Conservation (phyloP, 1,140 invertebrate species). For the Physella acuta region DNA sequence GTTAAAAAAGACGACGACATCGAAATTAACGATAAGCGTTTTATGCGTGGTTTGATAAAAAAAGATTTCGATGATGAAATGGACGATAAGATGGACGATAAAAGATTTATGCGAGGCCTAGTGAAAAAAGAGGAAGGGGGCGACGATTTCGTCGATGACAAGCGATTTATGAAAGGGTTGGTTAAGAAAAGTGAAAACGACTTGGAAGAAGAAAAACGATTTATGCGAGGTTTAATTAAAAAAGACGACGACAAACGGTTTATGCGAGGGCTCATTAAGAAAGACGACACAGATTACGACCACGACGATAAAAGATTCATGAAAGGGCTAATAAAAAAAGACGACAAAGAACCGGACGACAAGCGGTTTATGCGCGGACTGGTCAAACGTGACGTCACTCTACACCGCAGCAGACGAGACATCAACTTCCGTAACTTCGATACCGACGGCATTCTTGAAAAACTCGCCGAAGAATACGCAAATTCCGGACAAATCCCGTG, state of each 20-base stretch:
- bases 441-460: background rate
- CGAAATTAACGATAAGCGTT: background rate
- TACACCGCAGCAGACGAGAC: background rate
- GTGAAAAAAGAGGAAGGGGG: background rate
- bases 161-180: background rate
- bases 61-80: background rate
- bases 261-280: background rate
- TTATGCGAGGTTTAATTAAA: background rate
- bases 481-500: too few relatives aligned
- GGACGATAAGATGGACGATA: background rate
- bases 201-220: background rate
- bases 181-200: background rate
- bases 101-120: background rate
- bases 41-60: background rate
- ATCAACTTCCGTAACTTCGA: background rate
- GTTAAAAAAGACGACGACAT: background rate
- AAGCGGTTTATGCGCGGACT: background rate
- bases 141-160: background rate
- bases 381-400: background rate
- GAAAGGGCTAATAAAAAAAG: background rate
- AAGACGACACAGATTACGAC: background rate
- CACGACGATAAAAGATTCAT: background rate
- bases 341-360: background rate
- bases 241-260: background rate
- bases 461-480: background rate